Percentiles rank a stretch among this genome's conserved stretches.
phyloP scores from a whole-genome alignment of 1,140 invertebrate genomes.

The Dolichoris vasculosae region DNA sequence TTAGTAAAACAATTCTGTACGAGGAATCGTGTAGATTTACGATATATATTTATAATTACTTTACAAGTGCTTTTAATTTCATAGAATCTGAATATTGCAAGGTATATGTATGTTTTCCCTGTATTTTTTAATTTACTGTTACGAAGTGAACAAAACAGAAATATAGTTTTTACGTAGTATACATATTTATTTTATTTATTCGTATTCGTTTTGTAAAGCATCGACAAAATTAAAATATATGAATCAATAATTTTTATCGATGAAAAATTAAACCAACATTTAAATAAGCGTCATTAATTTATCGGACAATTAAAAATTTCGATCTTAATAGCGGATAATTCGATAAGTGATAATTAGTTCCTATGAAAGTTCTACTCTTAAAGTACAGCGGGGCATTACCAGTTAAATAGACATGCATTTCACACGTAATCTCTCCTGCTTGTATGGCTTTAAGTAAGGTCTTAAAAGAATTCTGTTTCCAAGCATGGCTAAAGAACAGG shows the following conservation, averaged over 20 bases:
- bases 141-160: too few species aligned
- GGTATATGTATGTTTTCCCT: too few species aligned
- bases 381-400: background rate
- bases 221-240: background rate
- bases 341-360: background rate
- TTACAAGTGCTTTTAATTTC: too few species aligned
- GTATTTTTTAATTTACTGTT: too few species aligned
- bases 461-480: background rate
- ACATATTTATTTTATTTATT: background rate
- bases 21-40: too few species aligned
- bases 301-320: background rate
- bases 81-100: too few species aligned
- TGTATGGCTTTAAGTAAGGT: background rate
- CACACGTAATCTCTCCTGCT: background rate
- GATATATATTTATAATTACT: too few species aligned
- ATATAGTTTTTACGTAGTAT: too few species aligned
- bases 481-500: background rate
- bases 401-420: conserved; percentile 4
- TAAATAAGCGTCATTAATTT: background rate
- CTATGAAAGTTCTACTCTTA: background rate
- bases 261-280: background rate
- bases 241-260: too few species aligned
- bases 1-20: too few species aligned
- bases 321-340: background rate
- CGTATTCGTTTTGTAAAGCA: background rate